Conservation (phyloP, 2,888 invertebrate genomes). For the Megalurothrips usitatus region DNA sequence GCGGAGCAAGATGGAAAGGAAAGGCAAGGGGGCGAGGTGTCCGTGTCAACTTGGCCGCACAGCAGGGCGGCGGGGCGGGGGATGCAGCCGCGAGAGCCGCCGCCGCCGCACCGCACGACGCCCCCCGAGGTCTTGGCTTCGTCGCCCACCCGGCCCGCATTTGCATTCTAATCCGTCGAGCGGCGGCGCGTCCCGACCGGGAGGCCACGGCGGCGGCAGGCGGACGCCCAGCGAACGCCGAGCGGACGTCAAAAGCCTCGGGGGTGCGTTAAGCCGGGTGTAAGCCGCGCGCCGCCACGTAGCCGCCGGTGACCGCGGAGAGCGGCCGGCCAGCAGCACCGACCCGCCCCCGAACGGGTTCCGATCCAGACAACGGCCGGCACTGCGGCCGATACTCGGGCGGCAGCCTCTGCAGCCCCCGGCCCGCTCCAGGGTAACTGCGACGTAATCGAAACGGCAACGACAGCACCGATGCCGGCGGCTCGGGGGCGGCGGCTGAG, state of each 20-base stretch:
- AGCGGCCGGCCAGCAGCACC: neutral
- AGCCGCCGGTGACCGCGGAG: neutral
- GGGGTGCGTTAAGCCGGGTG: neutral
- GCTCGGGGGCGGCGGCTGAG: no score
- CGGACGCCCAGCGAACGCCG: neutral
- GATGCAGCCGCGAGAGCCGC: neutral
- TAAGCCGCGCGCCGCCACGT: neutral
- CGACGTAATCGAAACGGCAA: no score
- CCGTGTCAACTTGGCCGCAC: neutral
- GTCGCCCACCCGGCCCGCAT: neutral
- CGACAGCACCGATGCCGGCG: no score
- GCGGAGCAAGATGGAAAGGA: slow-evolving; percentile 7
- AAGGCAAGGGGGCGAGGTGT: neutral
- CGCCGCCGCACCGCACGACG: neutral
- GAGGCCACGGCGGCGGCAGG: neutral
- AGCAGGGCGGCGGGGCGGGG: neutral
- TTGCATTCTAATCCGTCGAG: slow-evolving; percentile 3
- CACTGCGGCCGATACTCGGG: neutral
- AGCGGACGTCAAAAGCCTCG: neutral
- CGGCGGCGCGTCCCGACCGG: neutral
- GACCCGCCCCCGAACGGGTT: no score
- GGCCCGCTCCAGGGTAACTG: no score
- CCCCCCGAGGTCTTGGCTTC: no score
- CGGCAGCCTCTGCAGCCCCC: no score
- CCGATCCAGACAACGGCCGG: neutral